These are phyloP conservation scores for Lottia scabra DNA, from an alignment of 2,888 invertebrate genomes.

Conservation along the genomic window DNA sequence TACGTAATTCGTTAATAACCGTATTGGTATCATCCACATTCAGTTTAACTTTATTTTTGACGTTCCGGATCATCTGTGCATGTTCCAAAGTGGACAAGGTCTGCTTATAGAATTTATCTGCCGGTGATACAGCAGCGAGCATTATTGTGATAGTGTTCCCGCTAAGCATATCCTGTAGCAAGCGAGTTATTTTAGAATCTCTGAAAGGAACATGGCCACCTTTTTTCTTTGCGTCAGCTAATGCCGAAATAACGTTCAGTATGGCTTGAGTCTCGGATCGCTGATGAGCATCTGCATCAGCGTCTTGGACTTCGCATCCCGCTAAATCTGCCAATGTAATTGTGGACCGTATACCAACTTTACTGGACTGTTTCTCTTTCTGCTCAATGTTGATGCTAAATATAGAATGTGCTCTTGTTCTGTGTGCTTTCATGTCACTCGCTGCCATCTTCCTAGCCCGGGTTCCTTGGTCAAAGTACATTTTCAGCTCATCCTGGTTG, in stretches of 20 bases:
- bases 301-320: conserved; percentile 29
- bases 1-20: conserved; percentile 58
- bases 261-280: conserved; percentile 34
- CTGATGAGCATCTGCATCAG: too few species aligned
- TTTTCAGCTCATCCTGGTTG: conserved; percentile 53
- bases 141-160: conserved; percentile 61
- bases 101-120: conserved; percentile 52
- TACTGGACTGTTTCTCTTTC: conserved; percentile 57
- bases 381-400: conserved; percentile 60
- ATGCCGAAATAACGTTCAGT: conserved; percentile 45
- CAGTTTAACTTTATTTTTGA: conserved; percentile 60
- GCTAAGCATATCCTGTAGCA: conserved; percentile 62
- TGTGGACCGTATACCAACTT: conserved; percentile 58
- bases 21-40: conserved; percentile 64
- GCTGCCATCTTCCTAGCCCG: conserved; percentile 62
- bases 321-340: conserved; percentile 59
- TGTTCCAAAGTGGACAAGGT: conserved; percentile 52
- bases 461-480: conserved; percentile 59
- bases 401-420: conserved; percentile 57
- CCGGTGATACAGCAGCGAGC: conserved; percentile 54
- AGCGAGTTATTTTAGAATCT: conserved; percentile 56
- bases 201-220: conserved; percentile 59
- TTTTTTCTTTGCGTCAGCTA: conserved; percentile 54
- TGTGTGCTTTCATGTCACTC: conserved; percentile 54
- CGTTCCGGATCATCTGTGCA: conserved; percentile 45